Base-by-base conservation (phyloP, 2,113 vertebrate species). In the Psilopsiagon aymara region DNA sequence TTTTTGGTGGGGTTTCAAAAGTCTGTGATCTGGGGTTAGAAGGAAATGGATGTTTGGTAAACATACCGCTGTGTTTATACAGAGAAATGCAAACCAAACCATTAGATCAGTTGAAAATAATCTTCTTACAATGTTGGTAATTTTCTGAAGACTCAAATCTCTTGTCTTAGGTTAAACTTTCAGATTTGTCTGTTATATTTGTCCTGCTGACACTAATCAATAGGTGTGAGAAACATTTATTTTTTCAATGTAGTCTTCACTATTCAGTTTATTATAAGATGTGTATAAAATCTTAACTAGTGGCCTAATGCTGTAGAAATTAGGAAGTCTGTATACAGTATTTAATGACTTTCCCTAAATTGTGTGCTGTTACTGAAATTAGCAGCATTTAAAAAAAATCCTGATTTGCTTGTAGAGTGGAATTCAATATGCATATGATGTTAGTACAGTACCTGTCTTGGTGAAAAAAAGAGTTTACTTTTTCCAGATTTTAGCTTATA, bases 11-110 rank as follows among this genome's bases (percentile, higher is more conserved):
- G 20, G 16, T 73, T 94, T 95, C 44, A 79, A 64, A 84, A 93
- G 86, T 81, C 86, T 83, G 2, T 85, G 71, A 84, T 92, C 57
- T 71, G 39, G 20, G 24, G 19, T 84, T 73, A 74, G 83, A 76
- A 82, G 94, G 88, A 97, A 96, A 74, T 93, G n/a, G n/a, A 39
- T 94, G 41, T 96, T 96, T 97, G 92, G 96, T 97, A 98, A 96
- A 97, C 52, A 91, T 90, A 91, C 71, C 89, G 21, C 88, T 81
- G 76, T 97, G 96, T 98, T 97, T 98, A 94, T 96, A 90, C 44
- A 97, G 92, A 94, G 86, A 82, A 97, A 97, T 96, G 93, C 93
- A 97, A 97, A 97, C 92, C 83, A 94, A 97, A 97, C 84, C n/a
- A 90, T 93, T 94, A 91, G 92, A 90, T 79, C 86, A 86, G 82